These are phyloP conservation scores for Phoxinus phoxinus DNA, from an alignment of 2,113 vertebrate genomes.

Conservation along the genomic window DNA sequence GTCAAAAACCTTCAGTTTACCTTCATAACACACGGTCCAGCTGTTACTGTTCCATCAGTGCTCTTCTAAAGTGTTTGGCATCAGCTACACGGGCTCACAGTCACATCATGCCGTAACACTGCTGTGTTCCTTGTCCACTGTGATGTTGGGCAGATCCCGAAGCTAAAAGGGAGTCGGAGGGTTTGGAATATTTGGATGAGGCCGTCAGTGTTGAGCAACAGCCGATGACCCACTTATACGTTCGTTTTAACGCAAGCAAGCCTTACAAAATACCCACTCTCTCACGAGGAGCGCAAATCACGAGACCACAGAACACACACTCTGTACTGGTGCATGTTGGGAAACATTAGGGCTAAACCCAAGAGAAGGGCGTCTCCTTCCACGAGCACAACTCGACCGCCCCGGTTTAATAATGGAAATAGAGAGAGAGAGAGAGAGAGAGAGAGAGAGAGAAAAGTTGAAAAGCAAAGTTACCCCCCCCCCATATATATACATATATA, in stretches of 20 bases:
- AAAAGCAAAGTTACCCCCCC: too few relatives aligned
- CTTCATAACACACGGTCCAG: too few relatives aligned
- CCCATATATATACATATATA: too few relatives aligned
- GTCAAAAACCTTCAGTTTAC: background rate
- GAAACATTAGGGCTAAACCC: background rate
- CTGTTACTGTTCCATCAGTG: background rate
- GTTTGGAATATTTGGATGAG: slow-evolving; percentile 4
- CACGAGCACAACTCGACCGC: background rate
- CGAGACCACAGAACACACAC: background rate
- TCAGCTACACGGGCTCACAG: background rate
- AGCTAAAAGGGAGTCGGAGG: background rate
- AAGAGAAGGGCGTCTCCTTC: slow-evolving; percentile 18
- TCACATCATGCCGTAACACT: background rate
- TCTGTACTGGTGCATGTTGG: background rate
- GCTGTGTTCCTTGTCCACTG: background rate
- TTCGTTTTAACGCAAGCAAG: background rate
- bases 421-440: too few relatives aligned
- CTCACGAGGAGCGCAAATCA: slow-evolving; percentile 2
- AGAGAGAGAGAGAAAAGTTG: too few relatives aligned
- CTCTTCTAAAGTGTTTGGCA: background rate
- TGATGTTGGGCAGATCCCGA: background rate
- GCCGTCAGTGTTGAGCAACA: slow-evolving; percentile 2
- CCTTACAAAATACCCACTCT: slow-evolving; percentile 24
- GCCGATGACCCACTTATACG: slow-evolving; percentile 9
- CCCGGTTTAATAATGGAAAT: background rate